A percentile compares a stretch with the other conserved stretches of the same genome.
These are phyloP conservation scores for Coenobita brevimanus DNA, from an alignment of 1,140 invertebrate species.

Conservation along the genomic window DNA sequence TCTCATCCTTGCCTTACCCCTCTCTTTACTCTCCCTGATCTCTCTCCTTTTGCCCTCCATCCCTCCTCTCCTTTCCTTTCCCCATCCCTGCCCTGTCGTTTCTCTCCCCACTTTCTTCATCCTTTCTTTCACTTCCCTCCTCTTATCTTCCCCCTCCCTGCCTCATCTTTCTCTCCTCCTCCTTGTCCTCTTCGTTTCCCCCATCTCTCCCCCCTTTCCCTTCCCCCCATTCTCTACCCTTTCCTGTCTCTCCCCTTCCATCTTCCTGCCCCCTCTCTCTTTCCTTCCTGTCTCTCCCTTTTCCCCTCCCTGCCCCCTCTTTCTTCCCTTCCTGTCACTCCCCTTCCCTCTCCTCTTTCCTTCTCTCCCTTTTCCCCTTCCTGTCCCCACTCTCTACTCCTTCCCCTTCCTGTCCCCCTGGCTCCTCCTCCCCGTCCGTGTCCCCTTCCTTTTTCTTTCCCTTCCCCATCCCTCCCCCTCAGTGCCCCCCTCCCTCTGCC, in stretches of 20 bases:
- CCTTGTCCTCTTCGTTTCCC: too few relatives aligned
- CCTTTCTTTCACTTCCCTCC: neutral
- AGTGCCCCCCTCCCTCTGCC: neutral
- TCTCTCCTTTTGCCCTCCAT: neutral
- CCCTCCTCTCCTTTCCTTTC: neutral
- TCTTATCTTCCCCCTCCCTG: neutral
- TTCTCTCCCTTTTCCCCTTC: neutral
- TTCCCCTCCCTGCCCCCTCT: neutral
- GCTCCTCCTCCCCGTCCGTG: neutral
- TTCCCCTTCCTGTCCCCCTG: neutral
- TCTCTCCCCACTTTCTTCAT: neutral
- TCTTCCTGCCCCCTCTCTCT: neutral
- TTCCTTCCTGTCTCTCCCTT: neutral
- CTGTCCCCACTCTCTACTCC: neutral
- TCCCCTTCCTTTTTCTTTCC: neutral
- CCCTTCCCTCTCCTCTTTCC: slow-evolving; percentile 8
- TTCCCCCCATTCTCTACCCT: neutral
- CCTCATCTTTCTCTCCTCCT: too few relatives aligned
- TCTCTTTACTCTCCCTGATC: neutral
- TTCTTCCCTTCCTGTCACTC: neutral
- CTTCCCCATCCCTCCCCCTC: neutral
- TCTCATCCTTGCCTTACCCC: neutral
- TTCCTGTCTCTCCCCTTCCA: neutral
- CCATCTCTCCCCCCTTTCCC: too few relatives aligned
- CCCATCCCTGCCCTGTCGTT: too few relatives aligned